Conservation (phyloP, 2,797 vertebrate genomes). For the Crenichthys baileyi region DNA sequence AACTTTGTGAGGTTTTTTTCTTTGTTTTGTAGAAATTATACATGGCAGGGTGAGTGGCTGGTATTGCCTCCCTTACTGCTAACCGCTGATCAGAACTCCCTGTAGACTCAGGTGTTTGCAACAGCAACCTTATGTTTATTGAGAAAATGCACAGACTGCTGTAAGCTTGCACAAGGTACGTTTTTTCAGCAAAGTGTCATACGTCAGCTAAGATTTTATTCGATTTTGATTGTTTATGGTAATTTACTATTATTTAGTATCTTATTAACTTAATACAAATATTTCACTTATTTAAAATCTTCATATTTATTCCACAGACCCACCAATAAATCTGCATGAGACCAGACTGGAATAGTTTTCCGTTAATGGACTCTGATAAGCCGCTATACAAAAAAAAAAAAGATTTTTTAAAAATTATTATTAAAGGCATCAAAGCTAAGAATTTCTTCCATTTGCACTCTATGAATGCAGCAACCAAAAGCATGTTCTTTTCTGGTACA, state of each 20-base stretch:
- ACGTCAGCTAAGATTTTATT: neutral
- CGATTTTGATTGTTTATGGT: neutral
- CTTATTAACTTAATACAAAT: neutral
- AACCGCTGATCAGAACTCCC: neutral
- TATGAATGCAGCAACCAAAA: neutral
- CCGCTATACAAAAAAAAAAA: neutral
- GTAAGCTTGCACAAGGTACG: neutral
- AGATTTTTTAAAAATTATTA: neutral
- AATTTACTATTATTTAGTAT: neutral
- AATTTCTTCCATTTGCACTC: neutral
- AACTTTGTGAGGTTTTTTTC: neutral
- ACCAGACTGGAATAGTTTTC: neutral
- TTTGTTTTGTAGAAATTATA: neutral
- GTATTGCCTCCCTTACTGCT: neutral
- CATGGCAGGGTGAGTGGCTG: neutral
- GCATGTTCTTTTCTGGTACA: neutral
- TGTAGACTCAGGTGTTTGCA: neutral
- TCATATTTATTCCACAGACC: neutral
- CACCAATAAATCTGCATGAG: neutral
- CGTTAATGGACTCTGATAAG: neutral
- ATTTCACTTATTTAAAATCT: neutral
- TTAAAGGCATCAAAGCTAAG: neutral
- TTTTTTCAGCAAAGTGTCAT: neutral
- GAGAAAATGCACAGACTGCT: too few species aligned
- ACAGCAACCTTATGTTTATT: neutral